Evolutionary conservation across 2,888 invertebrate genomes (phyloP), one percentile per base, ranked within the genome.

Genomic region (Acleris laterana): DNA sequence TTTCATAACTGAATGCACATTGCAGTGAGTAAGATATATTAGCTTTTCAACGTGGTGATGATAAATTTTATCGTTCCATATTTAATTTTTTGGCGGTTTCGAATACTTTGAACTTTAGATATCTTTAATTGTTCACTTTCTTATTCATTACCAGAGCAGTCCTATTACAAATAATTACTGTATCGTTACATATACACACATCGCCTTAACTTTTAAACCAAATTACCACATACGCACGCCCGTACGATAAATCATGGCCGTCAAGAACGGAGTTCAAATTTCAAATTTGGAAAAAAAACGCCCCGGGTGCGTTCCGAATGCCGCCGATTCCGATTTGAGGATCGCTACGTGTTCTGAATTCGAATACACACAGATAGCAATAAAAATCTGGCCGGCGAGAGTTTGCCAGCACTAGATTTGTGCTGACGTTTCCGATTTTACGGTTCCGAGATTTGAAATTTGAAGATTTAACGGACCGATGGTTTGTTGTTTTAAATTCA

Each of bases 281-380:
- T 70, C 70, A 69, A 72, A 72, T 72, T 72, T 71, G 56, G 70
- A 72, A 79, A 77, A 75, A 76, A 72, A 77, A 76, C 74, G 74
- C 68, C 63, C 55, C 57, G 69, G 68, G 72, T 79, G 75, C 72
- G 74, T 80, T 80, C 75, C 69, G 76, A 79, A 78, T 76, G 77
- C 74, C 74, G 63, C 71, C 71, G 71, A 55, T 65, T 61, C 73
- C 71, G 74, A 75, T 72, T 80, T 80, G 78, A 75, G 75, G 71
- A 75, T 71, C 71, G 74, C 61, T 59, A 82, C 80, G 79, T 81
- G 80, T 76, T 68, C 71, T 67, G 80, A 81, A 79, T 82, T 72
- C 75, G 60, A 17, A 48, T 19, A 28, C 53, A 52, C 64, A 61
- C 38, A 66, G 71, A 71, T 68, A 53, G 69, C 63, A 71, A 71